A percentile compares a stretch with the other conserved stretches of the same genome.
These are phyloP conservation scores for Hymenochirus boettgeri DNA, from an alignment of 2,113 vertebrate genomes.

Conservation along the genomic window DNA sequence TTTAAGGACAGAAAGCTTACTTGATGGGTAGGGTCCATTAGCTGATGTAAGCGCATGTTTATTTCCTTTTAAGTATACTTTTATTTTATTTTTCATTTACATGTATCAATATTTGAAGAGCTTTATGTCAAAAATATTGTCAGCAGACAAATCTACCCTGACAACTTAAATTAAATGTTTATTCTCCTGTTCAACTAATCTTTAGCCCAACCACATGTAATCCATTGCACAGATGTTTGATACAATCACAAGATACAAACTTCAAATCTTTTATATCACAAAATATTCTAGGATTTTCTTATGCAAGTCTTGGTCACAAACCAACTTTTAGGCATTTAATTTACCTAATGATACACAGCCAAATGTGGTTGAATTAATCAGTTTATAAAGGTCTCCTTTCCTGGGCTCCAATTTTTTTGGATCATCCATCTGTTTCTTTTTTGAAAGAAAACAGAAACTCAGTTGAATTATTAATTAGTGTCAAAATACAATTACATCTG, in stretches of 20 bases:
- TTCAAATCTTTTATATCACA: slow-evolving; percentile 20
- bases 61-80: too few relatives aligned
- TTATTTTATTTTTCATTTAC: too few relatives aligned
- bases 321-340: slow-evolving; percentile 21
- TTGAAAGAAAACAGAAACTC: slow-evolving; percentile 13
- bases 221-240: slow-evolving; percentile 18
- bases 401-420: slow-evolving; percentile 13
- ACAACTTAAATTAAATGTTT: slow-evolving; percentile 11
- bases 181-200: not conserved
- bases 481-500: slow-evolving; percentile 38
- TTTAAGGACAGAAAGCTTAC: too few relatives aligned
- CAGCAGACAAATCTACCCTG: slow-evolving; percentile 2
- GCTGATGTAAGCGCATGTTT: too few relatives aligned
- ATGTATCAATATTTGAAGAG: not conserved
- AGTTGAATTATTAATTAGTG: slow-evolving; percentile 34
- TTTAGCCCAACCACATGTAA: slow-evolving; percentile 2
- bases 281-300: slow-evolving; percentile 22
- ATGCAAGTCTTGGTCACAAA: slow-evolving; percentile 12
- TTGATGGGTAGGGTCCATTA: too few relatives aligned
- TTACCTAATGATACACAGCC: slow-evolving; percentile 26
- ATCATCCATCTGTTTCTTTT: slow-evolving; percentile 30
- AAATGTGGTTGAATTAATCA: slow-evolving; percentile 14
- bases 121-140: slow-evolving; percentile 3
- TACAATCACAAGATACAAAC: slow-evolving; percentile 21
- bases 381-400: slow-evolving; percentile 10